Percentiles rank a stretch among this genome's conserved stretches.
Conservation (phyloP, 1,140 invertebrate genomes). For the Hylaeus volcanicus region DNA sequence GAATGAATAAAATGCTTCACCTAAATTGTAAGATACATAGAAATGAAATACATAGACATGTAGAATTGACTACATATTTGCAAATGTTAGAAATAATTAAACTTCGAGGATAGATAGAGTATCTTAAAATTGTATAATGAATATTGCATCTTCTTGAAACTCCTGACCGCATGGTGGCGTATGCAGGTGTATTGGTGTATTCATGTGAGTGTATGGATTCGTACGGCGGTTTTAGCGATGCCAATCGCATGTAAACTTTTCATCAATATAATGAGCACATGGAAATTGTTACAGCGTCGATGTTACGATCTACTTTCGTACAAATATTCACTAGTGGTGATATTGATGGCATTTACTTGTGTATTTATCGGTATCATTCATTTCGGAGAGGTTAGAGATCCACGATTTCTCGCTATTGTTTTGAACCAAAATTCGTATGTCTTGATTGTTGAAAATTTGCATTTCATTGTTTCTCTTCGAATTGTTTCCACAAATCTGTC, state of each 20-base stretch:
- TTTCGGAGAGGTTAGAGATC: conserved; percentile 79
- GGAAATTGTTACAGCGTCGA: conserved; percentile 80
- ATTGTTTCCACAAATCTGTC: too few relatives aligned
- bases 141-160: too few relatives aligned
- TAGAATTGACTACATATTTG: too few relatives aligned
- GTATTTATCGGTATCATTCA: conserved; percentile 79
- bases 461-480: background rate
- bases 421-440: background rate
- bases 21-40: too few relatives aligned
- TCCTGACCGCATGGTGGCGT: too few relatives aligned
- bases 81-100: too few relatives aligned
- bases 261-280: conserved; percentile 76
- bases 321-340: conserved; percentile 79
- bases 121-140: too few relatives aligned
- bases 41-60: too few relatives aligned
- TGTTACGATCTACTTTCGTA: conserved; percentile 80
- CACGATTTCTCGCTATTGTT: conserved; percentile 14
- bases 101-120: too few relatives aligned
- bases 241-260: conserved; percentile 55
- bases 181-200: too few relatives aligned
- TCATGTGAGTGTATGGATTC: conserved; percentile 5
- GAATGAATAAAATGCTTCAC: too few relatives aligned
- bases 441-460: background rate
- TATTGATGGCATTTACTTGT: conserved; percentile 77
- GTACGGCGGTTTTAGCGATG: conserved; percentile 38